Evolutionary conservation across 35 echinoderm and acorn worm species (phyloP).

Genomic region (Strongylocentrotus purpuratus): DNA sequence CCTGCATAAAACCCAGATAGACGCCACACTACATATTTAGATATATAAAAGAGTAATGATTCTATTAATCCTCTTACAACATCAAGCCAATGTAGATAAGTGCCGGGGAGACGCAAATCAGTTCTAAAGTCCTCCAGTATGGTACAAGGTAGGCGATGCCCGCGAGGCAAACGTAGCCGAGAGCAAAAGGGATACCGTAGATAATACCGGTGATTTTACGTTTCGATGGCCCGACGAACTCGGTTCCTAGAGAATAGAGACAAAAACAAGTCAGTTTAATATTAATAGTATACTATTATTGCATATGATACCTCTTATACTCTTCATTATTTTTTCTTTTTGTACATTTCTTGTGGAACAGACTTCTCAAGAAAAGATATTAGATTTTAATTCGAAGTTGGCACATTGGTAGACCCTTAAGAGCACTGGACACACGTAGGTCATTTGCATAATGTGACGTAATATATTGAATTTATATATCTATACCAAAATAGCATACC

Average conservation of each 20-base stretch:
- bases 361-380: no score
- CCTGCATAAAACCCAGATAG: neutral
- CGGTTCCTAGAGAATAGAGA: conserved; percentile 54
- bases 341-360: no score
- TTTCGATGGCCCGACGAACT: conserved; percentile 82
- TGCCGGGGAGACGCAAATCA: conserved; percentile 53
- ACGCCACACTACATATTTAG: neutral
- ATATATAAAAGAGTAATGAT: neutral
- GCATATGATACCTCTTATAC: no score
- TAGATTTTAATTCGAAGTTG: no score
- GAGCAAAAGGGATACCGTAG: conserved; percentile 60
- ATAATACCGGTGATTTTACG: conserved; percentile 70
- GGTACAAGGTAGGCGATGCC: conserved; percentile 69
- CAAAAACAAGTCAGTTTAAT: no score
- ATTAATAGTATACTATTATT: no score
- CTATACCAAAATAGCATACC: no score
- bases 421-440: no score
- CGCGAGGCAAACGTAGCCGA: conserved; percentile 70
- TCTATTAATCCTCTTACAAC: conserved; percentile 58
- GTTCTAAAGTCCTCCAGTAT: conserved; percentile 71
- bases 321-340: no score
- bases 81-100: conserved; percentile 61
- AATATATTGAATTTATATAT: no score
- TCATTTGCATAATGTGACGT: no score
- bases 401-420: no score